These are phyloP conservation scores for Onychorhynchus coronatus DNA, from an alignment of 2,113 vertebrate species.

Conservation along the genomic window DNA sequence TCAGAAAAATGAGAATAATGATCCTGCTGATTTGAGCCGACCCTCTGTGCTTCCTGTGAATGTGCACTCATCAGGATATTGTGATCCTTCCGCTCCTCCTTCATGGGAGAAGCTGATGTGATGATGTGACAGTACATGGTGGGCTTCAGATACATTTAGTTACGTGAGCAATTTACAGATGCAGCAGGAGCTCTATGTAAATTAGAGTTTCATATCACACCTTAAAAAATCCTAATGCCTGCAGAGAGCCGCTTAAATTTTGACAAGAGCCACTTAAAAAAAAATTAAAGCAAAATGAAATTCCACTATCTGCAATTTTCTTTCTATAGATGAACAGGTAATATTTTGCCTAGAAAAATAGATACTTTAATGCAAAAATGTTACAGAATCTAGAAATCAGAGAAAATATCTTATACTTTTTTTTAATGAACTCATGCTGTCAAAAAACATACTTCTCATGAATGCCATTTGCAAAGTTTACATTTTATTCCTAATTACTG, in stretches of 20 bases:
- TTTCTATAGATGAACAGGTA: not conserved
- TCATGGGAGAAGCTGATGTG: not conserved
- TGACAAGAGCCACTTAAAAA: not conserved
- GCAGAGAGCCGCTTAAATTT: not conserved
- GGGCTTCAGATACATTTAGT: not conserved
- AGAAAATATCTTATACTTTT: not conserved
- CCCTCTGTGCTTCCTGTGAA: not conserved
- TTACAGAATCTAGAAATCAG: not conserved
- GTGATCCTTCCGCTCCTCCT: not conserved
- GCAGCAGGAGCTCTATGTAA: not conserved
- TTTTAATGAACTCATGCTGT: not conserved
- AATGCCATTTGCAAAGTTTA: not conserved
- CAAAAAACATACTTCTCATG: not conserved
- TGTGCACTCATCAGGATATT: rapidly evolving
- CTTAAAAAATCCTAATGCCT: not conserved
- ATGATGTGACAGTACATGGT: not conserved
- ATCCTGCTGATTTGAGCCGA: not conserved
- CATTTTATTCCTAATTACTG: constrained; percentile 9
- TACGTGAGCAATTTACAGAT: not conserved
- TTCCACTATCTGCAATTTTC: not conserved
- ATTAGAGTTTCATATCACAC: not conserved
- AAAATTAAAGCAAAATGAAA: not conserved
- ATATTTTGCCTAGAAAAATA: not conserved
- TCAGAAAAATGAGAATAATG: not conserved
- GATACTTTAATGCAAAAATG: not conserved